phyloP scores from a whole-genome alignment of 2,888 invertebrate species.

The Arctia plantaginis region DNA sequence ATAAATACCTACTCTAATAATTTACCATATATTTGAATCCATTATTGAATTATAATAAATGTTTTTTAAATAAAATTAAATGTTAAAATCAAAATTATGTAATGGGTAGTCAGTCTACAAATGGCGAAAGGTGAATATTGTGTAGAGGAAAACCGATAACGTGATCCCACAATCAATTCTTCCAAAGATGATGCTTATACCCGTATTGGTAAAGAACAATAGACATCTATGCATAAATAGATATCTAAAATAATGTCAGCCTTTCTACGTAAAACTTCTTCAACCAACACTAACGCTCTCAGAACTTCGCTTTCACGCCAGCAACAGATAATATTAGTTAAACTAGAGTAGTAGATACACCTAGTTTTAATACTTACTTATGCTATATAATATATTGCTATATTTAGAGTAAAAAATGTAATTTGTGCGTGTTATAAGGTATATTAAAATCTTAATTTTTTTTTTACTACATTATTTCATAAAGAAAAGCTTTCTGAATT shows the following conservation, averaged over 20 bases:
- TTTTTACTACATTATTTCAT: neutral
- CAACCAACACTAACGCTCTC: neutral
- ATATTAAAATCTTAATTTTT: neutral
- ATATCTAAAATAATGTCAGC: neutral
- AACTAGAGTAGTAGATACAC: too few species aligned
- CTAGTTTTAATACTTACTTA: too few species aligned
- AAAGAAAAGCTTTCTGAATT: neutral
- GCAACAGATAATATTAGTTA: neutral
- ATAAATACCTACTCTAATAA: constrained; percentile 31
- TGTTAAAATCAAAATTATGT: neutral
- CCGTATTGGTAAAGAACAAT: neutral
- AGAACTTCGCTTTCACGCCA: neutral
- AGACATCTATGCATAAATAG: neutral
- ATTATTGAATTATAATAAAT: neutral
- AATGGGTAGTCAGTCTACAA: neutral
- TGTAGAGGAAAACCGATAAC: neutral
- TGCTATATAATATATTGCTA: neutral
- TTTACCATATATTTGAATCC: neutral
- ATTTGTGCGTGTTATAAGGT: neutral
- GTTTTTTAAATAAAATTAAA: neutral
- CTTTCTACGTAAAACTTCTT: neutral
- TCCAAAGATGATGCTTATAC: too few species aligned
- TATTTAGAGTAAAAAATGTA: neutral
- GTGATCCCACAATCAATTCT: too few species aligned
- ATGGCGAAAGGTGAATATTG: neutral